Percentiles rank a stretch among this genome's conserved stretches.
Evolutionary conservation across 2,113 vertebrate genomes (phyloP).

Genomic region (Haemorhous mexicanus): DNA sequence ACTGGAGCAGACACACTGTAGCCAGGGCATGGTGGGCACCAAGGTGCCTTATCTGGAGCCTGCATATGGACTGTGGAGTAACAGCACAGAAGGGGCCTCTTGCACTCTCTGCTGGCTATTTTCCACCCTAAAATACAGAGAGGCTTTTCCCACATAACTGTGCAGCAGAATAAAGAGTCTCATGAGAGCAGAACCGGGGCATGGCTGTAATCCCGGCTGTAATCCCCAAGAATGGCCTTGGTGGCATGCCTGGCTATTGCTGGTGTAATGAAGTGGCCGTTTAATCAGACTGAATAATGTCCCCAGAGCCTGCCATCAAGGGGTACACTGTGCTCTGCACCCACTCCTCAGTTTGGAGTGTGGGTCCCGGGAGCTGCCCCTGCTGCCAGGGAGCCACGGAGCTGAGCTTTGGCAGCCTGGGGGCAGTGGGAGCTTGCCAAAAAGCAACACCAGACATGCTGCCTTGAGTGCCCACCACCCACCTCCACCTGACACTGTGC

Average conservation of each 20-base stretch:
- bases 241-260: background rate
- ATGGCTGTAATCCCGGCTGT: background rate
- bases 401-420: background rate
- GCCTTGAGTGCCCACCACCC: background rate
- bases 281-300: background rate
- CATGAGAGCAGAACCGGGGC: background rate
- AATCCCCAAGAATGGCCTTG: background rate
- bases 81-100: background rate
- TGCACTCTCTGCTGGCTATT: slow-evolving; percentile 23
- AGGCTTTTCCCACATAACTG: background rate
- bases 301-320: too few relatives aligned
- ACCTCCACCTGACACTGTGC: fast-evolving
- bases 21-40: background rate
- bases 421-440: background rate
- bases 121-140: background rate
- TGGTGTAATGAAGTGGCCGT: background rate
- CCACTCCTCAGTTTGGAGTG: fast-evolving
- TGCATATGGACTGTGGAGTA: background rate
- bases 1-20: fast-evolving
- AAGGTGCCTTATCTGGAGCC: background rate
- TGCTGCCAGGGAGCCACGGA: background rate
- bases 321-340: fast-evolving
- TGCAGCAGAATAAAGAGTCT: background rate
- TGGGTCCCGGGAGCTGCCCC: background rate
- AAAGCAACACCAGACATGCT: fast-evolving